phyloP scores from a whole-genome alignment of 2,797 vertebrate species.

The Tokudaia muenninki region DNA sequence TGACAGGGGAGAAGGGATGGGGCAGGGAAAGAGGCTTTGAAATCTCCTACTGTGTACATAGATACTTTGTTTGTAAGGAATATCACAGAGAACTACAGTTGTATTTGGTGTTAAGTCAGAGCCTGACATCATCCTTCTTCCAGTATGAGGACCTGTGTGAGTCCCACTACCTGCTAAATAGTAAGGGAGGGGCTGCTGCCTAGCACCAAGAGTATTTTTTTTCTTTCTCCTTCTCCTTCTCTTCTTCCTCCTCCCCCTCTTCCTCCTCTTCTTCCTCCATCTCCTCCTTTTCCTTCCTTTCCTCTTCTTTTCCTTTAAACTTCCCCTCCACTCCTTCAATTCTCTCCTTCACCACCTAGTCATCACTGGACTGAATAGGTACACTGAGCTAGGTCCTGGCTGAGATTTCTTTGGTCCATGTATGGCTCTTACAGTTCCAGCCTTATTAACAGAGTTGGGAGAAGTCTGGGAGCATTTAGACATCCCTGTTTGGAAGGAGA shows the following conservation, averaged over 20 bases:
- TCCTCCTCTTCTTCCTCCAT: too few species aligned
- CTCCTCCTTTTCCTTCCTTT: too few species aligned
- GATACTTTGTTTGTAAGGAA: not conserved
- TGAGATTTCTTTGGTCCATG: not conserved
- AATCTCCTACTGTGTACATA: not conserved
- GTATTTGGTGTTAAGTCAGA: not conserved
- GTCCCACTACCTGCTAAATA: not conserved
- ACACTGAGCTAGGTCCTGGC: not conserved
- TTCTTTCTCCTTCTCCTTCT: not conserved
- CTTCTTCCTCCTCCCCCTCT: too few species aligned
- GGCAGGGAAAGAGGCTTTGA: not conserved
- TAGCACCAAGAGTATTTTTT: not conserved
- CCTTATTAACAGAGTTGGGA: not conserved
- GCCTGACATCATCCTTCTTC: not conserved
- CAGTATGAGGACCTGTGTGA: not conserved
- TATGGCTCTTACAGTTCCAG: not conserved
- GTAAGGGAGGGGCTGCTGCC: not conserved
- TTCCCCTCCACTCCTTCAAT: accelerated
- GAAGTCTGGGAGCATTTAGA: not conserved
- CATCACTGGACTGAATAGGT: too few species aligned
- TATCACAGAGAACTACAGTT: not conserved
- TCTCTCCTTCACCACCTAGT: not conserved
- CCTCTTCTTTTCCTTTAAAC: too few species aligned
- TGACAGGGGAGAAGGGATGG: too few species aligned
- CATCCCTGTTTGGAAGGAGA: not conserved